Percentiles rank a stretch among this genome's conserved stretches.
phyloP scores from a whole-genome alignment of 2,888 invertebrate genomes.

The Orthonevra nobilis region DNA sequence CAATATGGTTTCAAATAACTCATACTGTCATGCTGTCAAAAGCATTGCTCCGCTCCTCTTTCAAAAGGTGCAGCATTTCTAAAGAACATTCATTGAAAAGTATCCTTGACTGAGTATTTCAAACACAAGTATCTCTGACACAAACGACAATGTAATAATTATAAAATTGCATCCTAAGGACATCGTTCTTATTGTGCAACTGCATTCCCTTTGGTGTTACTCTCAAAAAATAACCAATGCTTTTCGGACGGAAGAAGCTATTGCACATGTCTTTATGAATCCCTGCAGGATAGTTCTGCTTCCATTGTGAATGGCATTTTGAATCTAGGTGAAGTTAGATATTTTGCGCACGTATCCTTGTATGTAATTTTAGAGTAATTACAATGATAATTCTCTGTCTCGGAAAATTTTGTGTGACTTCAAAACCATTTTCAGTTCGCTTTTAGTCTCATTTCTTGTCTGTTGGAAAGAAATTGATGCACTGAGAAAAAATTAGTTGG shows the following conservation, averaged over 20 bases:
- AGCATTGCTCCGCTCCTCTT: no score
- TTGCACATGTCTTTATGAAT: conserved; percentile 1
- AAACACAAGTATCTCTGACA: no score
- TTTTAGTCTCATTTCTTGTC: neutral
- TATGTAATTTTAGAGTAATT: conserved; percentile 13
- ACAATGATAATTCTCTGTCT: conserved; percentile 7
- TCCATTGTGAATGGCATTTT: neutral
- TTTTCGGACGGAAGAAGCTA: neutral
- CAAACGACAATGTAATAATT: no score
- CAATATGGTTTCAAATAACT: no score
- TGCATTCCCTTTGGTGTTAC: conserved; percentile 18
- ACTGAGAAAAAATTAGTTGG: conserved; percentile 17
- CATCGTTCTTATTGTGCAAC: neutral
- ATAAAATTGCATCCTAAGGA: conserved; percentile 15
- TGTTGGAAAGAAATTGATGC: neutral
- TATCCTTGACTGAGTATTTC: no score
- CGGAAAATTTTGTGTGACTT: neutral
- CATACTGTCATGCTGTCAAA: no score
- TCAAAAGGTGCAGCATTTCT: no score
- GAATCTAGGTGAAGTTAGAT: neutral
- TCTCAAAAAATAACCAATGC: neutral
- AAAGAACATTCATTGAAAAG: no score
- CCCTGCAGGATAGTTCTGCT: neutral
- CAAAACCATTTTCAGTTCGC: conserved; percentile 2
- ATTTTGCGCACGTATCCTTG: neutral